Evolutionary conservation across 2,888 invertebrate genomes (phyloP), one percentile per base, ranked within the genome.

Genomic region (Lypha dubia): DNA sequence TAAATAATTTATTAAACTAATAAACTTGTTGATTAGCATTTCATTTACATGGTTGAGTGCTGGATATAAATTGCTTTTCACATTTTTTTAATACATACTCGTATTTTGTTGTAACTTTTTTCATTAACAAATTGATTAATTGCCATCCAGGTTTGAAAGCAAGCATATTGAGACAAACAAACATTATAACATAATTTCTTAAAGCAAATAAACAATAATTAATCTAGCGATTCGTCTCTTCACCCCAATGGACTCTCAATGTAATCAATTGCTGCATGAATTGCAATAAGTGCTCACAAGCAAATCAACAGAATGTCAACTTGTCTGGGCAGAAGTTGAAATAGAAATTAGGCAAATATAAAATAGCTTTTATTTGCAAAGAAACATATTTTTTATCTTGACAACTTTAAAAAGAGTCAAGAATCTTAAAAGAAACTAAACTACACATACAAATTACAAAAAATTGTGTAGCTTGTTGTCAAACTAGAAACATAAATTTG

Each of bases 121-220:
- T 70, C 44, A 70, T 62, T 51, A 70, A 32, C 65, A 38, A 65
- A 73, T 63, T 79, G 73, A 79, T 73, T 73, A 73, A 79, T 79
- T 79, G 79, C 28, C 70, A 24, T 70, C 32, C 32, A 71, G 60
- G 35, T 35, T 44, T 4, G 3, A 56, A 79, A 71, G 63, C 79
- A 44, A 51, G 44, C 70, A 63, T 53, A 79, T 62, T 62, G 49
- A 77, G 44, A n/a, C 53, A 63, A 32, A 79, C 44, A 67, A 44
- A 58, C 15, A 32, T 13, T n/a, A 11, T n/a, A 62, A 0, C 20
- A 38, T 7, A 44, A 65, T 65, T 44, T 2, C n/a, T 17, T 32
- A 11, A 8, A 63, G 75, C 22, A 49, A 44, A 28, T 65, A 56
- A 65, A 24, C 22, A 65, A 35, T 44, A 44, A 58, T 46, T 38